These are phyloP conservation scores for Phataginus tetradactyla DNA, from an alignment of 2,797 vertebrate species.

Conservation along the genomic window DNA sequence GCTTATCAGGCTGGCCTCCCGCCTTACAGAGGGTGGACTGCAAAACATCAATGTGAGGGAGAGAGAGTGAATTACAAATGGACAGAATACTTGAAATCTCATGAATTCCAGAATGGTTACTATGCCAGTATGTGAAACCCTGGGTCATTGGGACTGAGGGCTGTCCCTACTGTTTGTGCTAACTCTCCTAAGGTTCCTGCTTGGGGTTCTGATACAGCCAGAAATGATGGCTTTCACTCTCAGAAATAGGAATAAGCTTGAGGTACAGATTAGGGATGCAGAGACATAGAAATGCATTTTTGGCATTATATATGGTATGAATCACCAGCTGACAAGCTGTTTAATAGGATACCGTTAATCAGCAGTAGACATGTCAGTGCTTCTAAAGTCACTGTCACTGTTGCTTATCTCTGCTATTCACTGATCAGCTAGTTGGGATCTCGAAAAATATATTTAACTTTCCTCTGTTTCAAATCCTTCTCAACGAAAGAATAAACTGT, in stretches of 20 bases:
- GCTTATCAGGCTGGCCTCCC: neutral
- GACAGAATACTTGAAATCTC: neutral
- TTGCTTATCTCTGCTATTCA: neutral
- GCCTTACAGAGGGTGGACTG: neutral
- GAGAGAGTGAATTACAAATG: neutral
- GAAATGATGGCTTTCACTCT: neutral
- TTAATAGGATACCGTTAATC: neutral
- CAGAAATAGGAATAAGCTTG: neutral
- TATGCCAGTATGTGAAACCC: neutral
- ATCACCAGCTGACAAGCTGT: neutral
- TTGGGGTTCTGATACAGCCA: neutral
- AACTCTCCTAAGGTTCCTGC: neutral
- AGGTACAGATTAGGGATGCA: neutral
- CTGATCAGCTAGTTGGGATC: neutral
- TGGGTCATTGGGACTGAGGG: neutral
- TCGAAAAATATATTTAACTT: slow-evolving; percentile 39
- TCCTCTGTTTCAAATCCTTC: neutral
- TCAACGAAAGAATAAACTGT: slow-evolving; percentile 54
- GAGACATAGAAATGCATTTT: neutral
- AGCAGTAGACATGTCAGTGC: neutral
- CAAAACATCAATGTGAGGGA: neutral
- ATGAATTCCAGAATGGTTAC: neutral
- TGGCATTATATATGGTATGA: neutral
- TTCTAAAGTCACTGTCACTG: neutral
- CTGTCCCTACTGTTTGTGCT: neutral